Percentiles rank a stretch among this genome's conserved stretches.
These are phyloP conservation scores for Scomber colias DNA, from an alignment of 2,113 vertebrate genomes.

Conservation along the genomic window DNA sequence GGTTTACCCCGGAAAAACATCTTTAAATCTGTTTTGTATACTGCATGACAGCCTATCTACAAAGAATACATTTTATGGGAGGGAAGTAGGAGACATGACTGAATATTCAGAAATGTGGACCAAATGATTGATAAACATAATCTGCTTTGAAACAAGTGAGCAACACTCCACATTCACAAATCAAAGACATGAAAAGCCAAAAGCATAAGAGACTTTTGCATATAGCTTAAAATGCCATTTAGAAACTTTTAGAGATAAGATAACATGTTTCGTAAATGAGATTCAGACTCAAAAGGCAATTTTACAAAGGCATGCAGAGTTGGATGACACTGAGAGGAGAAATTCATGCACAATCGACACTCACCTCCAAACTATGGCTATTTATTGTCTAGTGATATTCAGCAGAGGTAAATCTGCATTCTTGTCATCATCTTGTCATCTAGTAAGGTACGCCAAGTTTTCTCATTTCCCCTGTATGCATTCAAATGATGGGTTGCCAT, in stretches of 20 bases:
- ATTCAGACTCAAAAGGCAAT: conserved; percentile 67
- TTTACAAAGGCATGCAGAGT: conserved; percentile 56
- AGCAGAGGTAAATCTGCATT: conserved; percentile 57
- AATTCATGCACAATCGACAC: conserved; percentile 66
- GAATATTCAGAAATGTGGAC: not conserved
- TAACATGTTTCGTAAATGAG: conserved; percentile 61
- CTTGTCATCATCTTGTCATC: conserved; percentile 70
- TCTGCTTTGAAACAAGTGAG: conserved; percentile 47
- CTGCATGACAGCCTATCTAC: not conserved
- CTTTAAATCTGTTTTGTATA: not conserved
- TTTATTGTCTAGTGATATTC: conserved; percentile 62
- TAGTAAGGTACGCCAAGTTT: conserved; percentile 49
- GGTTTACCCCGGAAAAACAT: not conserved
- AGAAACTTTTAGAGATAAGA: conserved; percentile 62
- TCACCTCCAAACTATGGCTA: conserved; percentile 54
- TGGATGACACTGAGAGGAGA: conserved; percentile 49
- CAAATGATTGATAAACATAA: not conserved
- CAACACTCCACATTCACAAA: conserved; percentile 44
- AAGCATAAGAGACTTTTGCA: conserved; percentile 46
- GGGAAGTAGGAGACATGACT: not conserved
- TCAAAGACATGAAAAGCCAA: conserved; percentile 54
- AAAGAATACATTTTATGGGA: not conserved
- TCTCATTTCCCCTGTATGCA: conserved; percentile 62
- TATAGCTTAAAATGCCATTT: conserved; percentile 62
- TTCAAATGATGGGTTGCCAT: conserved; percentile 58